Evolutionary conservation across 2,888 invertebrate species (phyloP).

Genomic region (Drosophila fungiperda): DNA sequence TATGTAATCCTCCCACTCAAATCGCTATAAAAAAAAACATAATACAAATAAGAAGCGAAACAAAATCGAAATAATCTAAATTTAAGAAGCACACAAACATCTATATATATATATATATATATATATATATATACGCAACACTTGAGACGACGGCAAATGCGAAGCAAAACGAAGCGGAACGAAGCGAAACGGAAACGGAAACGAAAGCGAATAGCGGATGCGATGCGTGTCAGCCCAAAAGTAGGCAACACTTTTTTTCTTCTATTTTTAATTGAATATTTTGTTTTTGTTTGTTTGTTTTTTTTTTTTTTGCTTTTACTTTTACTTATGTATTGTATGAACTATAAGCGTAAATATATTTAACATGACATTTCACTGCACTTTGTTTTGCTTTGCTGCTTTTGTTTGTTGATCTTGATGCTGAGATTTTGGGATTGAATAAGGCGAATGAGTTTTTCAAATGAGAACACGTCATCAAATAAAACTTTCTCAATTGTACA

Average conservation of each 20-base stretch:
- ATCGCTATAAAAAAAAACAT: slow-evolving; percentile 13
- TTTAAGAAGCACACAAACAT: background rate
- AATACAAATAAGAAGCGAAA: slow-evolving; percentile 7
- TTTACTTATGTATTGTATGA: slow-evolving; percentile 39
- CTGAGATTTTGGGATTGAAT: slow-evolving; percentile 24
- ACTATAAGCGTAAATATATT: slow-evolving; percentile 20
- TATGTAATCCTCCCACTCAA: slow-evolving; percentile 14
- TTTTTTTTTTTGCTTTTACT: slow-evolving; percentile 9
- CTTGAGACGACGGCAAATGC: slow-evolving; percentile 16
- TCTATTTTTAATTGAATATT: slow-evolving; percentile 34
- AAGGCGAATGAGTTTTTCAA: slow-evolving; percentile 36
- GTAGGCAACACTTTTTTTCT: slow-evolving; percentile 55
- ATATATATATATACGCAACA: slow-evolving; percentile 16
- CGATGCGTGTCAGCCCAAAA: slow-evolving; percentile 45
- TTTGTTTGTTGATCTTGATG: slow-evolving; percentile 27
- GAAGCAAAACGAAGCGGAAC: slow-evolving; percentile 31
- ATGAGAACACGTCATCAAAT: slow-evolving; percentile 34
- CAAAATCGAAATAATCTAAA: slow-evolving; percentile 4
- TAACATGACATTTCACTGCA: slow-evolving; percentile 42
- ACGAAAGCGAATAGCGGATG: slow-evolving; percentile 47
- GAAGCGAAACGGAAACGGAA: slow-evolving; percentile 37
- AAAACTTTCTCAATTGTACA: slow-evolving; percentile 44
- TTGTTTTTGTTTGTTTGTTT: background rate
- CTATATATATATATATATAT: slow-evolving; percentile 2
- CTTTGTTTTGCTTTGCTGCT: slow-evolving; percentile 21